Percentiles rank a stretch among this genome's conserved stretches.
Evolutionary conservation across 2,888 invertebrate species (phyloP).

Genomic region (Ypsolopha sequella): DNA sequence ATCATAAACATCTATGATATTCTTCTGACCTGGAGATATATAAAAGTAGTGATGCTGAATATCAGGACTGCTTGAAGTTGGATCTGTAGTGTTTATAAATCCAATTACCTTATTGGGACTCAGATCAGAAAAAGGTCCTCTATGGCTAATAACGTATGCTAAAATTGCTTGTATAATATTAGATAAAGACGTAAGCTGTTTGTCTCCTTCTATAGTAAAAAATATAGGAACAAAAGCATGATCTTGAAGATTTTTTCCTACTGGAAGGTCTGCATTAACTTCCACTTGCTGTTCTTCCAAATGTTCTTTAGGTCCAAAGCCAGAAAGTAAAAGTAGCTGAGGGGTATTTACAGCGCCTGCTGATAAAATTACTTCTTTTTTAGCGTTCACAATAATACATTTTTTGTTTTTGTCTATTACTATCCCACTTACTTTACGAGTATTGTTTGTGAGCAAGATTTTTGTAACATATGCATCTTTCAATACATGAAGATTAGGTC

Average conservation of each 20-base stretch:
- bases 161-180: constrained; percentile 32
- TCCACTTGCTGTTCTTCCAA: constrained; percentile 40
- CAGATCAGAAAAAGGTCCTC: constrained; percentile 55
- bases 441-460: constrained; percentile 24
- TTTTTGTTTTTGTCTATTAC: constrained; percentile 36
- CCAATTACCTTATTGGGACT: constrained; percentile 38
- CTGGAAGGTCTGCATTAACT: constrained; percentile 50
- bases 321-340: constrained; percentile 62
- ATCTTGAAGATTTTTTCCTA: constrained; percentile 66
- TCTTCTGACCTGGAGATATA: constrained; percentile 25
- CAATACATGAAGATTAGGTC: constrained; percentile 24
- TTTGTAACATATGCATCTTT: constrained; percentile 21
- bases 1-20: constrained; percentile 26
- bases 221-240: constrained; percentile 50
- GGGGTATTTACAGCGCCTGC: constrained; percentile 64
- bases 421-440: constrained; percentile 43
- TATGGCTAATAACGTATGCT: constrained; percentile 54
- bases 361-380: constrained; percentile 62
- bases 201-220: constrained; percentile 30
- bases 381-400: constrained; percentile 35
- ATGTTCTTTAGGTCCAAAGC: constrained; percentile 58
- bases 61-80: constrained; percentile 32
- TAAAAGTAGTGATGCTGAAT: constrained; percentile 36
- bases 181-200: constrained; percentile 22
- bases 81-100: constrained; percentile 38